phyloP scores from a whole-genome alignment of 2,888 invertebrate genomes.

The Tipula confusa region DNA sequence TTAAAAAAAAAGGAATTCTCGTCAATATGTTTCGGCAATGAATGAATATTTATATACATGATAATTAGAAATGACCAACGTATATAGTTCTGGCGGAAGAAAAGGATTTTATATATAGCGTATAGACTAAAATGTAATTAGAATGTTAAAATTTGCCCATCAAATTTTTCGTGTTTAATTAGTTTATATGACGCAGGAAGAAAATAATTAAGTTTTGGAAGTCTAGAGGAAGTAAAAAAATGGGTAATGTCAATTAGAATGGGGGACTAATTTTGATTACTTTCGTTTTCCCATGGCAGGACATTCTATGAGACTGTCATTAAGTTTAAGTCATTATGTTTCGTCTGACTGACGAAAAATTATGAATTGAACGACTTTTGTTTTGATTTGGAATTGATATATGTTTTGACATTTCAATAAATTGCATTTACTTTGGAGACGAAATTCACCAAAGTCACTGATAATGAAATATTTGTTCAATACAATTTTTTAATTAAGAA shows the following conservation, averaged over 20 bases:
- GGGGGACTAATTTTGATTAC: not conserved
- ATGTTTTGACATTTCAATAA: too few relatives aligned
- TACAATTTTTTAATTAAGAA: too few relatives aligned
- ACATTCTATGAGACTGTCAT: too few relatives aligned
- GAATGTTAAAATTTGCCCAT: not conserved
- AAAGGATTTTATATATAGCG: not conserved
- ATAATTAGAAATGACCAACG: not conserved
- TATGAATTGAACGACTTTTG: too few relatives aligned
- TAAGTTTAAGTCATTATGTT: too few relatives aligned
- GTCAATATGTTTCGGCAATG: not conserved
- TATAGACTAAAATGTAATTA: conserved; percentile 14
- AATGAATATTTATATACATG: not conserved
- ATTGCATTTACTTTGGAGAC: too few relatives aligned
- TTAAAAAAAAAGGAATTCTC: not conserved
- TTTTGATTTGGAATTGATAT: too few relatives aligned
- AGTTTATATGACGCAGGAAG: not conserved
- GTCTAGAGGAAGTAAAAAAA: not conserved
- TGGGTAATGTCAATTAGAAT: not conserved
- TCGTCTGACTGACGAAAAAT: too few relatives aligned
- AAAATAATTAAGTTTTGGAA: not conserved
- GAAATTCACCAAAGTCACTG: too few relatives aligned
- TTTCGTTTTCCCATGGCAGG: not conserved
- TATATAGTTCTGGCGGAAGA: not conserved
- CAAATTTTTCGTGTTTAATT: not conserved
- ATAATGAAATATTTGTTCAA: too few relatives aligned